Conservation (phyloP, 1,140 invertebrate species). For the Himalopsyche phryganea region DNA sequence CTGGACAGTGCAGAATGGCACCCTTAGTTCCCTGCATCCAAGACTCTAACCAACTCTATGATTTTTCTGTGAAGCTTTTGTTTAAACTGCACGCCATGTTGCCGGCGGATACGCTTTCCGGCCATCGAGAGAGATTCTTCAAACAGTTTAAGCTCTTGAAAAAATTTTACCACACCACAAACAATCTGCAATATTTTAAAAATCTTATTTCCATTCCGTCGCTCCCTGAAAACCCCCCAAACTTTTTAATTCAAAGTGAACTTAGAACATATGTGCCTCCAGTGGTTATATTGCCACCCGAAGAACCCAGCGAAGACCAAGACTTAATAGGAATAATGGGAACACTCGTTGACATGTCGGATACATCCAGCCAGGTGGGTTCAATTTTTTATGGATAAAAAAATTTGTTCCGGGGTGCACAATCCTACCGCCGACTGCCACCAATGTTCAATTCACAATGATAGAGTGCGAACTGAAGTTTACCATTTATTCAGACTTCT, state of each 20-base stretch:
- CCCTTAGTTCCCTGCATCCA: slow-evolving; percentile 97
- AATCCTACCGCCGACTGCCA: too few species aligned
- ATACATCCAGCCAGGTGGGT: slow-evolving; percentile 52
- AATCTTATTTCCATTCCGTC: slow-evolving; percentile 91
- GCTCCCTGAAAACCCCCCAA: slow-evolving; percentile 91
- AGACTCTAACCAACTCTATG: slow-evolving; percentile 94
- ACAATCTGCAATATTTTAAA: slow-evolving; percentile 96
- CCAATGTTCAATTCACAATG: too few species aligned
- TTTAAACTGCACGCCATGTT: slow-evolving; percentile 91
- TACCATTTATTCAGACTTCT: too few species aligned
- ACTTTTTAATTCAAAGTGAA: slow-evolving; percentile 83
- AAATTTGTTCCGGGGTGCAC: too few species aligned
- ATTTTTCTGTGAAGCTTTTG: slow-evolving; percentile 92
- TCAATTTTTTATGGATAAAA: neutral
- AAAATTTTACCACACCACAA: slow-evolving; percentile 89
- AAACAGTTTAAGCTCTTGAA: slow-evolving; percentile 87
- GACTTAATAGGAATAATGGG: slow-evolving; percentile 63
- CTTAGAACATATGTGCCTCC: slow-evolving; percentile 91
- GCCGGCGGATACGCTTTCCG: slow-evolving; percentile 84
- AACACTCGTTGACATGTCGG: slow-evolving; percentile 69
- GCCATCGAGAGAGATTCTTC: slow-evolving; percentile 77
- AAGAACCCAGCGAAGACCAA: slow-evolving; percentile 48
- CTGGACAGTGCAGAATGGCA: slow-evolving; percentile 92
- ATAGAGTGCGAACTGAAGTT: too few species aligned
- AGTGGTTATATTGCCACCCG: slow-evolving; percentile 80